These are phyloP conservation scores for Montipora foliosa DNA, from an alignment of 64 coral and sea anemone genomes.

Conservation along the genomic window DNA sequence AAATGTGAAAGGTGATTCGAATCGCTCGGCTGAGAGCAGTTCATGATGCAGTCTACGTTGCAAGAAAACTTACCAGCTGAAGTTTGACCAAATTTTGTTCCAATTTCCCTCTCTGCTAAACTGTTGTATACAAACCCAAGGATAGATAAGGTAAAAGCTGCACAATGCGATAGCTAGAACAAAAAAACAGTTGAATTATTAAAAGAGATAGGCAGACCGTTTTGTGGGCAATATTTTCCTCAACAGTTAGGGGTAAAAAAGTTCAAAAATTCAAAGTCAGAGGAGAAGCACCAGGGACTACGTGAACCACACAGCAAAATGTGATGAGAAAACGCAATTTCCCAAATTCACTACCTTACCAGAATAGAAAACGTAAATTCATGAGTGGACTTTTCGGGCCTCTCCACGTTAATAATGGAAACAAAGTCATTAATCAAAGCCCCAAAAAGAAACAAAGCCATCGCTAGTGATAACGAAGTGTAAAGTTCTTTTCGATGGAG, in stretches of 20 bases:
- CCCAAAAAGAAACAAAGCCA: conserved; percentile 76
- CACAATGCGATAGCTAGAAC: conserved; percentile 81
- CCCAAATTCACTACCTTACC: conserved; percentile 60
- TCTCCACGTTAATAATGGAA: conserved; percentile 78
- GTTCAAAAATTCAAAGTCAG: too few species aligned
- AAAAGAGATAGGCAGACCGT: too few species aligned
- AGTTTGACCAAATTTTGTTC: conserved; percentile 77
- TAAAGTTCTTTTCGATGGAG: conserved; percentile 89
- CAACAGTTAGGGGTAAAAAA: too few species aligned
- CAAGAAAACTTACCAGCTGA: conserved; percentile 76
- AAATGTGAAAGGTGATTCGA: too few species aligned
- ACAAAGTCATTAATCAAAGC: conserved; percentile 91
- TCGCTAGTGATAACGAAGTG: conserved; percentile 66
- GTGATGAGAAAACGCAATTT: too few species aligned
- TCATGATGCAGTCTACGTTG: too few species aligned
- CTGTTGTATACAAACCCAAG: conserved; percentile 91
- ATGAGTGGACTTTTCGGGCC: conserved; percentile 88
- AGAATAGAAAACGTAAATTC: conserved; percentile 84
- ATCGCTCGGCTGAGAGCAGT: too few species aligned
- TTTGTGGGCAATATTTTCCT: too few species aligned
- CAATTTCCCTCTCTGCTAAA: conserved; percentile 81
- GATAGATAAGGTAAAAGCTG: conserved; percentile 72
- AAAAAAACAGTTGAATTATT: background rate
- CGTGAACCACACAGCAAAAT: background rate
- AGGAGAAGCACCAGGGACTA: too few species aligned